Evolutionary conservation across 1,140 invertebrate species (phyloP).

Genomic region (Oncopeltus fasciatus): DNA sequence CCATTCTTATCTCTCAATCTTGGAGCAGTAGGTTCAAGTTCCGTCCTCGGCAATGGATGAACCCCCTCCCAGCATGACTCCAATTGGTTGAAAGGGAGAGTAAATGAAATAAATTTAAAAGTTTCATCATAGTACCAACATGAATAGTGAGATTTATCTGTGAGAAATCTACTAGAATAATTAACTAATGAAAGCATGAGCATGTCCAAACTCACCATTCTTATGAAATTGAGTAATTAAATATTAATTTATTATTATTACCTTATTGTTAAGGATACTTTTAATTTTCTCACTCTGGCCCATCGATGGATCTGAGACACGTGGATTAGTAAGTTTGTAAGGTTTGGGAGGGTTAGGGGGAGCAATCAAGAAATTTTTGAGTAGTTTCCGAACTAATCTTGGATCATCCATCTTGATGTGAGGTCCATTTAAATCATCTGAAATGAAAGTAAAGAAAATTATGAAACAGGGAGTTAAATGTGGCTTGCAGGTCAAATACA

Average conservation of each 20-base stretch:
- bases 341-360: constrained; percentile 17
- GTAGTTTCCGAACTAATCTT: constrained; percentile 22
- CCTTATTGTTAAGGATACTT: constrained; percentile 29
- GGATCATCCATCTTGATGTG: constrained; percentile 22
- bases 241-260: too few relatives aligned
- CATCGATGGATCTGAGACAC: constrained; percentile 33
- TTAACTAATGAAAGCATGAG: neutral
- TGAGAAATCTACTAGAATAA: too few relatives aligned
- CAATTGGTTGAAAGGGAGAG: too few relatives aligned
- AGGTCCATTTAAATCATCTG: constrained; percentile 17
- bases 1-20: too few relatives aligned
- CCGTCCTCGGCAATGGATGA: too few relatives aligned
- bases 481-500: neutral
- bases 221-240: neutral
- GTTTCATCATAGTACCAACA: too few relatives aligned
- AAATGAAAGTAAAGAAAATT: neutral
- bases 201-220: neutral
- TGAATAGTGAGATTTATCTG: too few relatives aligned
- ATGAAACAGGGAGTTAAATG: neutral
- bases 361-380: constrained; percentile 24
- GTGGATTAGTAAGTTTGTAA: constrained; percentile 26
- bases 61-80: too few relatives aligned
- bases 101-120: too few relatives aligned
- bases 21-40: too few relatives aligned
- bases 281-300: constrained; percentile 30